Evolutionary conservation across 92 coral and sea anemone genomes (phyloP), one percentile per base, ranked within the genome.

Genomic region (Nematostella vectensis): DNA sequence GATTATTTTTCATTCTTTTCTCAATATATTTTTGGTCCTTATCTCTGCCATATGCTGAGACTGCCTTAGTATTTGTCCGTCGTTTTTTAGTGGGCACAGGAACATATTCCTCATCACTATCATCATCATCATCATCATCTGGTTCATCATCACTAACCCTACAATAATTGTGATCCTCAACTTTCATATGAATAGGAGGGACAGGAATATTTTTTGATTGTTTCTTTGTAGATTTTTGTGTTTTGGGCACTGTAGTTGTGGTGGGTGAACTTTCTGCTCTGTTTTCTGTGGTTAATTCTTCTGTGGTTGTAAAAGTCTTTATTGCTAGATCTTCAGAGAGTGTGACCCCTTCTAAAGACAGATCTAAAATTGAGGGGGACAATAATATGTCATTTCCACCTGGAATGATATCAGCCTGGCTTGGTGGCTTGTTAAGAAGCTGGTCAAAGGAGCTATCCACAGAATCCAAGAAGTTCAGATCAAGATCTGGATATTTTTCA

Each of bases 1-100:
- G 59, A 28, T 64, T 64, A 36, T 64, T 64, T 29, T 40, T 64
- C 24, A 43, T 54, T 27, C 70, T 38, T 38, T 64, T 64, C 19
- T 64, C 70, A 19, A 54, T 37, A 47, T 64, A 64, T 38, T 28
- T 52, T 2, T 39, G 42, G 27, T 64, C 61, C 47, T 64, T 51
- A 16, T 44, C 15, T 2, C 1, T 11, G 2, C 8, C 40, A 33
- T 6, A 6, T 33, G 40, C 40, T 15, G 6, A 6, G 6, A 15
- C 8, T 33, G 6, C 40, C 15, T 6, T 6, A 6, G 40, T 6
- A 33, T 6, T 33, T 33, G 8, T 33, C 15, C 15, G 6, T 15
- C 15, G 6, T 33, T 33, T 33, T 6, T 6, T 6, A 6, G 15
- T 15, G 40, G 40, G 40, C 15, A 6, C 40, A 33, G 40, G 40